Evolutionary conservation across 2,113 vertebrate genomes (phyloP).

Genomic region (Lagenorhynchus albirostris): DNA sequence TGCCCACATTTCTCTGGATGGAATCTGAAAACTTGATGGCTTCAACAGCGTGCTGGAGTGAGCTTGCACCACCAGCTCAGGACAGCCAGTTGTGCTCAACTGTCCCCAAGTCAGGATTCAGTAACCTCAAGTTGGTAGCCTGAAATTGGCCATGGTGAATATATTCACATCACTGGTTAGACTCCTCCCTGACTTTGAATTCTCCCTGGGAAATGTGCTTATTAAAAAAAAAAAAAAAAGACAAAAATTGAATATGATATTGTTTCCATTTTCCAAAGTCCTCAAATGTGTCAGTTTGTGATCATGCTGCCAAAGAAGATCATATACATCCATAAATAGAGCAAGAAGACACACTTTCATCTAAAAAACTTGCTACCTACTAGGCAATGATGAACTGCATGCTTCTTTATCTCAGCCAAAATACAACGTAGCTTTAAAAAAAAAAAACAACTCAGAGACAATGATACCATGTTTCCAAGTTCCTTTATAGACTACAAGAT

Average conservation of each 20-base stretch:
- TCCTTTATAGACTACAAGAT: not conserved
- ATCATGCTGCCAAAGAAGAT: not conserved
- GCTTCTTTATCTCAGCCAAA: not conserved
- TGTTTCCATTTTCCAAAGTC: not conserved
- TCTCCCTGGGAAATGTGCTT: not conserved
- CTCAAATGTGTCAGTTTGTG: not conserved
- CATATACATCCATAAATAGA: not conserved
- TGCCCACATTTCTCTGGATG: not conserved
- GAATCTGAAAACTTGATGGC: not conserved
- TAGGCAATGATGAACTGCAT: not conserved
- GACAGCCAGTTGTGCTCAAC: not conserved
- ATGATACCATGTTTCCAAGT: not conserved
- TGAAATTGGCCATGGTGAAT: not conserved
- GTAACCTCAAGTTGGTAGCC: not conserved
- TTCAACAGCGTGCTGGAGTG: fast-evolving
- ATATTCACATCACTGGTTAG: not conserved
- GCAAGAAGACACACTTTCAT: not conserved
- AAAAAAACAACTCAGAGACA: not conserved
- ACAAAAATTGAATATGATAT: not conserved
- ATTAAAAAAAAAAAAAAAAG: not conserved
- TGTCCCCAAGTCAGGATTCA: not conserved
- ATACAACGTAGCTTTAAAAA: not conserved
- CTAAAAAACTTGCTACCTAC: not conserved
- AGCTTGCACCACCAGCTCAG: no score
- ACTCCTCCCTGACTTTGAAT: not conserved